Conservation (phyloP, 1,140 invertebrate species). For the Drosophila lacertosa region DNA sequence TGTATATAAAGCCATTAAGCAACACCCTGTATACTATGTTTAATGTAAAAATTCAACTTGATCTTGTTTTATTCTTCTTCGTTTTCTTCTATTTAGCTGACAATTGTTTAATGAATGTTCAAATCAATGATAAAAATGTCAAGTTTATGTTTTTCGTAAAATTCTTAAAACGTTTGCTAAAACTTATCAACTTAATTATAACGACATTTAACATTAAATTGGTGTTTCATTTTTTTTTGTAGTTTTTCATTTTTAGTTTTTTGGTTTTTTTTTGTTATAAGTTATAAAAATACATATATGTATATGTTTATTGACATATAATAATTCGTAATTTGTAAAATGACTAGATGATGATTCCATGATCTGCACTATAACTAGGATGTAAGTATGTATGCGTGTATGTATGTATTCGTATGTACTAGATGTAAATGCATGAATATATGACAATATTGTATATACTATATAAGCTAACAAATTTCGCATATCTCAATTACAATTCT, state of each 20-base stretch:
- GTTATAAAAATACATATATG: conserved; percentile 76
- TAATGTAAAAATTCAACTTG: conserved; percentile 65
- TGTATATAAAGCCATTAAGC: conserved; percentile 62
- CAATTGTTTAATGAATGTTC: conserved; percentile 41
- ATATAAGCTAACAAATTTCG: conserved; percentile 75
- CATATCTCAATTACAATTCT: conserved; percentile 48
- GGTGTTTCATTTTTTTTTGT: conserved; percentile 56
- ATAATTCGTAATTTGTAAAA: conserved; percentile 35
- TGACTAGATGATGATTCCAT: conserved; percentile 49
- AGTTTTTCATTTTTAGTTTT: conserved; percentile 14
- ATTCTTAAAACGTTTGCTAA: conserved; percentile 66
- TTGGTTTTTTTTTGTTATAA: conserved; percentile 39
- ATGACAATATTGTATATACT: conserved; percentile 32
- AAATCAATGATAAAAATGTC: conserved; percentile 45
- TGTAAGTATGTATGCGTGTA: conserved; percentile 35
- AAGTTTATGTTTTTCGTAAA: conserved; percentile 42
- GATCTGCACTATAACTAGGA: conserved; percentile 39
- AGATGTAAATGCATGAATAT: conserved; percentile 68
- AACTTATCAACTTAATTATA: conserved; percentile 79
- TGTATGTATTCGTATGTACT: conserved; percentile 53
- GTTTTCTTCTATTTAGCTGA: conserved; percentile 35
- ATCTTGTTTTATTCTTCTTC: conserved; percentile 25
- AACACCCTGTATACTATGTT: conserved; percentile 75
- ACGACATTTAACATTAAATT: conserved; percentile 81
- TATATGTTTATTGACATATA: conserved; percentile 28